A percentile compares a stretch with the other conserved stretches of the same genome.
These are phyloP conservation scores for Thalassoma bifasciatum DNA, from an alignment of 2,113 vertebrate genomes.

Conservation along the genomic window DNA sequence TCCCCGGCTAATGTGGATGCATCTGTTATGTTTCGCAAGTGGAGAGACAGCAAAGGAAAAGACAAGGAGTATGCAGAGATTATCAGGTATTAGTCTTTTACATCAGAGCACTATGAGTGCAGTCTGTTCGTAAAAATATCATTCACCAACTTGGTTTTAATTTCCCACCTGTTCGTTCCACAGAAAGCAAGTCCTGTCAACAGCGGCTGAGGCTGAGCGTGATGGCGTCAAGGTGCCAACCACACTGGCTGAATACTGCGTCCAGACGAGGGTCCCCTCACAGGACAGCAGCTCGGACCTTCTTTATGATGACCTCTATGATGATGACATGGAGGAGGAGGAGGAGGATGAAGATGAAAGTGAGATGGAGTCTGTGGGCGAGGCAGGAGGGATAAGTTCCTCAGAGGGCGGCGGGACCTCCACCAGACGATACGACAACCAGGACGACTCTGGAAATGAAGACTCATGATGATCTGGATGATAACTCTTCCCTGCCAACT, in stretches of 20 bases:
- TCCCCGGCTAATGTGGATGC: constrained; percentile 97
- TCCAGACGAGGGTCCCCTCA: constrained; percentile 99
- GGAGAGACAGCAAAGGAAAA: constrained; percentile 99
- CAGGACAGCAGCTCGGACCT: constrained; percentile 99
- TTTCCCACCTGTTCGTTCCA: too few species aligned
- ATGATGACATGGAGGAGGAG: constrained; percentile 96
- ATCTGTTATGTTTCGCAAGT: constrained; percentile 98
- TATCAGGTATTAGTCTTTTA: constrained; percentile 87
- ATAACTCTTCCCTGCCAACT: constrained; percentile 46
- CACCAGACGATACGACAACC: constrained; percentile 93
- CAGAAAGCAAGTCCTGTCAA: constrained; percentile 97
- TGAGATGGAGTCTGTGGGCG: constrained; percentile 91
- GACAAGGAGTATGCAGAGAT: constrained; percentile 99
- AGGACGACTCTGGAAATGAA: constrained; percentile 98
- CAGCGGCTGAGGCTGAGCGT: constrained; percentile 95
- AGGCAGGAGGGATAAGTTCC: constrained; percentile 88
- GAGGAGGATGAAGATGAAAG: constrained; percentile 91
- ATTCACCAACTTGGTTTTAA: background rate
- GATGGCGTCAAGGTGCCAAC: constrained; percentile 98
- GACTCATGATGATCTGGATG: constrained; percentile 90
- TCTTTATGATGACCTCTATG: constrained; percentile 97
- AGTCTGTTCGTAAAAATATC: background rate
- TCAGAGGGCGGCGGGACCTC: constrained; percentile 89
- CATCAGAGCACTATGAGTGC: background rate
- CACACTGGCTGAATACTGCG: constrained; percentile 97